Conservation (phyloP, 2,113 vertebrate genomes). For the Silurus meridionalis region DNA sequence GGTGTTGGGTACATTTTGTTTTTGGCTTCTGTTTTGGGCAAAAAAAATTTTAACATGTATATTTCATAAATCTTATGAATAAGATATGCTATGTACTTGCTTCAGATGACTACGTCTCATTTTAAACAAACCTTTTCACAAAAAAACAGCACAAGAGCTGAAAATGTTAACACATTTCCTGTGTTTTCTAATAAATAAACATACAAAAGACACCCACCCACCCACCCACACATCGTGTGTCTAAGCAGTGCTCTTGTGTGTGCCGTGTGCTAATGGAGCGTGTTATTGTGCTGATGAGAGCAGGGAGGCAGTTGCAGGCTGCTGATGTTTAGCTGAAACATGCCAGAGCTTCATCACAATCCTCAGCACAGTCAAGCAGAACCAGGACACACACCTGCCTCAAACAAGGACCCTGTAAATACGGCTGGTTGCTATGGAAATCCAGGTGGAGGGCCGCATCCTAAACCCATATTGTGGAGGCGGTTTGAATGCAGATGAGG, state of each 20-base stretch:
- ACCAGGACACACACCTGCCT: constrained; percentile 30
- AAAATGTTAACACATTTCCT: neutral
- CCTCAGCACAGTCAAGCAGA: constrained; percentile 3
- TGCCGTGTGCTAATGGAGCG: constrained; percentile 12
- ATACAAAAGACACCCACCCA: neutral
- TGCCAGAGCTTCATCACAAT: constrained; percentile 6
- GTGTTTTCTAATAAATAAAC: constrained; percentile 3
- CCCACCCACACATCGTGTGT: neutral
- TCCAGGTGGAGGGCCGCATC: constrained; percentile 29
- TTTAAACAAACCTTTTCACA: neutral
- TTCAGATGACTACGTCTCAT: neutral
- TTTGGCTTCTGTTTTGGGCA: neutral
- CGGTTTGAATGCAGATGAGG: constrained; percentile 24
- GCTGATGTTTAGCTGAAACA: constrained; percentile 18
- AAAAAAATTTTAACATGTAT: neutral
- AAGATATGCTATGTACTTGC: neutral
- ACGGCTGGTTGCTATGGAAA: constrained; percentile 39
- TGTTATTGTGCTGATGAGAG: constrained; percentile 27
- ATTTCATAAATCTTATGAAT: neutral
- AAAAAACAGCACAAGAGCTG: neutral
- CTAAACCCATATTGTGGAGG: constrained; percentile 11
- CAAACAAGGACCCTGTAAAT: neutral
- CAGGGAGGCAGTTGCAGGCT: constrained; percentile 19
- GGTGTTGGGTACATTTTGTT: neutral
- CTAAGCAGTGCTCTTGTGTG: constrained; percentile 24